These are phyloP conservation scores for Zaprionus camerounensis DNA, from an alignment of 1,140 invertebrate genomes.

Conservation along the genomic window DNA sequence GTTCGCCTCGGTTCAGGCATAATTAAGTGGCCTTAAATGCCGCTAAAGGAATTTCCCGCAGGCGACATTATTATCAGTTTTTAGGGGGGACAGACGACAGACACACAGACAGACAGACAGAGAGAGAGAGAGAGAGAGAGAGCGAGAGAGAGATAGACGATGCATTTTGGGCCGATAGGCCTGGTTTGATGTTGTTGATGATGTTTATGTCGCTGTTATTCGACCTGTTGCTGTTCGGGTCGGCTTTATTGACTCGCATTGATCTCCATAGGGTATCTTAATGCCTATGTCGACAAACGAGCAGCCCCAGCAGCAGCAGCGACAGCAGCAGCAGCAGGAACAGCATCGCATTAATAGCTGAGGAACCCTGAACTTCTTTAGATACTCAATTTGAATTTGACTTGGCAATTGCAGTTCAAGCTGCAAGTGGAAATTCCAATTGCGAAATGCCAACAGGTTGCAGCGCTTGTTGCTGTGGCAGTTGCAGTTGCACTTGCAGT, in stretches of 20 bases:
- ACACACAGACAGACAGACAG: constrained; percentile 19
- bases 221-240: constrained; percentile 24
- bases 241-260: constrained; percentile 43
- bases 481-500: constrained; percentile 43
- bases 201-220: constrained; percentile 17
- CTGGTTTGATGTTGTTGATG: not conserved
- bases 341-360: constrained; percentile 40
- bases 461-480: not conserved
- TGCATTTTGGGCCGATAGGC: constrained; percentile 34
- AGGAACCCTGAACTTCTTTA: constrained; percentile 1
- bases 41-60: constrained; percentile 81
- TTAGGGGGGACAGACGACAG: constrained; percentile 30
- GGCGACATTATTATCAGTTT: constrained; percentile 81
- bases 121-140: constrained; percentile 15
- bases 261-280: constrained; percentile 38
- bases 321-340: constrained; percentile 1
- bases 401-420: constrained; percentile 2
- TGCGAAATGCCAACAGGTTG: constrained; percentile 3
- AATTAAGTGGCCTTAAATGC: constrained; percentile 82
- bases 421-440: constrained; percentile 6
- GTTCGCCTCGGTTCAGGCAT: constrained; percentile 50
- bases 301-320: constrained; percentile 5
- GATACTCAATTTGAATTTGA: constrained; percentile 8
- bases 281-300: constrained; percentile 49
- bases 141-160: not conserved